A percentile compares a stretch with the other conserved stretches of the same genome.
These are phyloP conservation scores for Chanos chanos DNA, from an alignment of 2,797 vertebrate genomes.

Conservation along the genomic window DNA sequence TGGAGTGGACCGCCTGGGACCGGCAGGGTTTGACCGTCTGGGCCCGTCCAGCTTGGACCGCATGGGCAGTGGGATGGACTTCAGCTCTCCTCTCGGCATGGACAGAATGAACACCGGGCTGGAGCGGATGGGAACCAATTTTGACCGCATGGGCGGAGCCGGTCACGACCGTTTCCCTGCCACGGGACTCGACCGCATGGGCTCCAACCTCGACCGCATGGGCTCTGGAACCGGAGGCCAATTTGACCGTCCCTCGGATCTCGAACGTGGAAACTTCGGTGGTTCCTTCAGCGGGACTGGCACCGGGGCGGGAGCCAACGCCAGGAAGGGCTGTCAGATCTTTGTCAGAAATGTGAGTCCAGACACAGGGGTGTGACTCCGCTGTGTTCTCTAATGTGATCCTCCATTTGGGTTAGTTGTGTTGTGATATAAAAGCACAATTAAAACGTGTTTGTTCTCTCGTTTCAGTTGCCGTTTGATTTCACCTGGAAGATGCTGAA, in stretches of 20 bases:
- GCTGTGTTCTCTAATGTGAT: accelerated
- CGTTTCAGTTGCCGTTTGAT: slow-evolving; percentile 90
- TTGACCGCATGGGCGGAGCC: slow-evolving; percentile 66
- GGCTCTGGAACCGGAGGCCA: slow-evolving; percentile 74
- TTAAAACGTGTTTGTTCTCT: not conserved
- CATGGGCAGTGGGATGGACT: slow-evolving; percentile 84
- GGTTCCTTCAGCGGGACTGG: slow-evolving; percentile 81
- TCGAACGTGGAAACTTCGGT: slow-evolving; percentile 90
- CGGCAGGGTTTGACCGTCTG: slow-evolving; percentile 80
- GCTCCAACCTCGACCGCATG: slow-evolving; percentile 68
- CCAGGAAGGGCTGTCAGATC: slow-evolving; percentile 96
- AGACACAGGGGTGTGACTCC: not conserved
- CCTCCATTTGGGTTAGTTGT: not conserved
- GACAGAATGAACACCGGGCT: slow-evolving; percentile 87
- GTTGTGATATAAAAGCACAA: not conserved
- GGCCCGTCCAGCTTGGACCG: slow-evolving; percentile 82
- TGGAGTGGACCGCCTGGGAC: slow-evolving; percentile 83
- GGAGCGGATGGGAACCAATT: slow-evolving; percentile 81
- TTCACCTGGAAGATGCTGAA: slow-evolving; percentile 99
- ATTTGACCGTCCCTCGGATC: slow-evolving; percentile 88
- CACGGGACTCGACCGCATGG: slow-evolving; percentile 71
- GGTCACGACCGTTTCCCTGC: slow-evolving; percentile 68
- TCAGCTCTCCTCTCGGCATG: slow-evolving; percentile 83
- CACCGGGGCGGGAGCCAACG: slow-evolving; percentile 72
- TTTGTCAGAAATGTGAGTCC: slow-evolving; percentile 95